Conservation (phyloP, 2,113 vertebrate species). For the Oncorhynchus tshawytscha region DNA sequence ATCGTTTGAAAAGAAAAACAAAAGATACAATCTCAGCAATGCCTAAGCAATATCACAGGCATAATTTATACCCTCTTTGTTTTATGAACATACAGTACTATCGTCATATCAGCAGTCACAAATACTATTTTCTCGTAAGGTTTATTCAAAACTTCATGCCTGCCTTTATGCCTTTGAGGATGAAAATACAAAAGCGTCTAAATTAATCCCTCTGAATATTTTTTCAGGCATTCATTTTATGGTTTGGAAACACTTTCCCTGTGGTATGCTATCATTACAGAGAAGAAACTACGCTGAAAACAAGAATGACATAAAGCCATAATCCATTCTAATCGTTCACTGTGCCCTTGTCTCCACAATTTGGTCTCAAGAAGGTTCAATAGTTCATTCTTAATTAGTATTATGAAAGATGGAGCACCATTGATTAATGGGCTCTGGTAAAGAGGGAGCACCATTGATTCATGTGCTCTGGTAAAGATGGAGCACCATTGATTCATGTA, state of each 20-base stretch:
- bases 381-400: slow-evolving; percentile 49
- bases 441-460: too few relatives aligned
- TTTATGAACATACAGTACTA: not conserved
- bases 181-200: not conserved
- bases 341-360: slow-evolving; percentile 51
- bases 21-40: not conserved
- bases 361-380: slow-evolving; percentile 43
- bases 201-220: not conserved
- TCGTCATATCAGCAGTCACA: not conserved
- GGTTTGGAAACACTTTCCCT: not conserved
- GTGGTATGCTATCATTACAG: not conserved
- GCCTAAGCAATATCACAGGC: not conserved
- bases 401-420: slow-evolving; percentile 11
- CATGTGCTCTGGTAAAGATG: too few relatives aligned
- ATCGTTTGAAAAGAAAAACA: not conserved
- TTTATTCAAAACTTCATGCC: not conserved
- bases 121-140: not conserved
- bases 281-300: not conserved
- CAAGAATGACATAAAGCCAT: slow-evolving; percentile 37
- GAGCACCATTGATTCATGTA: too few relatives aligned
- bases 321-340: slow-evolving; percentile 58
- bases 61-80: not conserved
- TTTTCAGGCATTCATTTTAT: not conserved
- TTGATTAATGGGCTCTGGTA: too few relatives aligned
- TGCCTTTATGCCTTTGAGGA: not conserved